Base-by-base conservation (phyloP, 2,888 invertebrate genomes). In the Stegophylla sp. region DNA sequence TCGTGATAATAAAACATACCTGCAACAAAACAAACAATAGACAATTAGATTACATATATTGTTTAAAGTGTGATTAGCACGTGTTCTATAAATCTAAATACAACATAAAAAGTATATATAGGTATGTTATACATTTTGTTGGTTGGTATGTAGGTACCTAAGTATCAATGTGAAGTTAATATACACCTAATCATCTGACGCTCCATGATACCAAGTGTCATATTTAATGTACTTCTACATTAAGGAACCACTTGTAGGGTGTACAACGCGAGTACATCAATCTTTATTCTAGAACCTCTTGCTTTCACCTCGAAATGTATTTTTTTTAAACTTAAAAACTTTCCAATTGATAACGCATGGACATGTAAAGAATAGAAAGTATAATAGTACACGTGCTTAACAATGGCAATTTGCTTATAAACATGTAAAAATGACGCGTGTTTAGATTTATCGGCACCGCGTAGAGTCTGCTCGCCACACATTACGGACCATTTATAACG, bases 11-110 rank as follows among this genome's bases (percentile, higher is more conserved):
- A 66, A 59, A 67, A 77, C 59, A 23, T 56, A 77, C 77, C 67
- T 77, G 59, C n/a, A 77, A 77, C 77, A 77, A 77, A 77, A 77
- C 28, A 77, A 77, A 77, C 26, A 77, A 59, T 59, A 69, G 10
- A 59, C 26, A 67, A 59, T 69, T 69, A 69, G 20, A 48, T 34
- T 41, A 28, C 10, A 63, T 63, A 63, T 63, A 23, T 20, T 45
- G 28, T 73, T 61, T 61, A 73, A 20, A 23, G n/a, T 63, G 17
- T 43, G 43, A 63, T 74, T 48, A 61, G 28, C 9, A n/a, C 9
- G 10, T 15, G 15, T 61, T 74, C 28, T 20, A 48, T 20, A 48
- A 48, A n/a, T 13, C 12, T 45, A 26, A 15, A 72, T 26, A 10
- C 9, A 41, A 26, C 4, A 45, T n/a, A 26, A 5, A 45, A 20